phyloP scores from a whole-genome alignment of 2,113 vertebrate genomes.

The Rallus limicola region DNA sequence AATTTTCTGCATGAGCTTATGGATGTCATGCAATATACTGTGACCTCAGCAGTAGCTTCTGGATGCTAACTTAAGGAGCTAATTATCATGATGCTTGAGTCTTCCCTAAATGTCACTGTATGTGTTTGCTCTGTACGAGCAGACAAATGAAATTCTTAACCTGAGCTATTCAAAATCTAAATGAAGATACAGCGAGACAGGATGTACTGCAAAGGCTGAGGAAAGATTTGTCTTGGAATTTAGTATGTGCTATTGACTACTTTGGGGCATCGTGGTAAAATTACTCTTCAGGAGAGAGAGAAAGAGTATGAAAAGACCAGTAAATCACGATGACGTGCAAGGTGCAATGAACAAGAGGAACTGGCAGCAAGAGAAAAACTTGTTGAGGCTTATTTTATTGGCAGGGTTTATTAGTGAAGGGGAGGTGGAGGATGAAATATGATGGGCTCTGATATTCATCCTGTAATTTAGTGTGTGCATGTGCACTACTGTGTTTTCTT shows the following conservation, averaged over 20 bases:
- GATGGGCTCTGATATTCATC: neutral
- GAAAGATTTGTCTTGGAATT: neutral
- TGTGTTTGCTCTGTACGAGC: neutral
- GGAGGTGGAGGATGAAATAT: constrained; percentile 5
- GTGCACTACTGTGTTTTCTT: neutral
- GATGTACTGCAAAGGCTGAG: neutral
- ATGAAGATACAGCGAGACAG: neutral
- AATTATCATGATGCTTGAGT: neutral
- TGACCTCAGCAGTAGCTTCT: neutral
- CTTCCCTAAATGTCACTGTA: neutral
- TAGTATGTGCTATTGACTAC: neutral
- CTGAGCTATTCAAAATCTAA: neutral
- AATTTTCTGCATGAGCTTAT: neutral
- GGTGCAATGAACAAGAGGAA: neutral
- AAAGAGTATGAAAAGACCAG: neutral
- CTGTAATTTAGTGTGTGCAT: neutral
- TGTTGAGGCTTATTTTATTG: neutral
- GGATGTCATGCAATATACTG: neutral
- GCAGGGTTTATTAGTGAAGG: neutral
- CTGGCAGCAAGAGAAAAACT: neutral
- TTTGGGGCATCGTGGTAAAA: neutral
- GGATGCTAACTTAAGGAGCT: neutral
- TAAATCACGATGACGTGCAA: neutral
- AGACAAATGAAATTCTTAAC: neutral
- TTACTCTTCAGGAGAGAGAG: neutral